Evolutionary conservation across 2,888 invertebrate genomes (phyloP).

Genomic region (Pecten maximus): DNA sequence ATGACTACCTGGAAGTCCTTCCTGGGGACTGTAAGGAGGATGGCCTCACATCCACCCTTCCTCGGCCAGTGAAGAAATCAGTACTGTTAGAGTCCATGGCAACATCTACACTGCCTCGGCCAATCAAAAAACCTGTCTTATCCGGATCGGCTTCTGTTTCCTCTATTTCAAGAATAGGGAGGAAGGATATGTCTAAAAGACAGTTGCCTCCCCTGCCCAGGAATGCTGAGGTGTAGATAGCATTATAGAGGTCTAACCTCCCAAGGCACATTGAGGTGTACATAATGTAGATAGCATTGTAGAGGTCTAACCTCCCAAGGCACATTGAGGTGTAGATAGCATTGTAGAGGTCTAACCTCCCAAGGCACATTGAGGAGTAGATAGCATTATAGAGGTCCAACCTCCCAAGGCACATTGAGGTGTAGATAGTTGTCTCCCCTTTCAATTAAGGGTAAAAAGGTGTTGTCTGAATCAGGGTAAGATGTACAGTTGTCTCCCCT

Average conservation of each 20-base stretch:
- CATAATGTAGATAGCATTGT: too few relatives aligned
- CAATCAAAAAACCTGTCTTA: neutral
- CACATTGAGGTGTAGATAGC: neutral
- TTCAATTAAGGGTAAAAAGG: neutral
- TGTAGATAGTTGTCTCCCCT: neutral
- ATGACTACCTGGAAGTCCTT: neutral
- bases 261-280: too few relatives aligned
- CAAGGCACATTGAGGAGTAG: too few relatives aligned
- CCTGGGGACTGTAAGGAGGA: neutral
- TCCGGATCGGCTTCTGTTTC: neutral
- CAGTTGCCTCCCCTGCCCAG: conserved; percentile 9
- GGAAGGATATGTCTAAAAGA: neutral
- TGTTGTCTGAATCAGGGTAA: too few relatives aligned
- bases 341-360: too few relatives aligned
- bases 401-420: neutral
- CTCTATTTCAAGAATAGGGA: neutral
- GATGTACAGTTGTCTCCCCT: neutral
- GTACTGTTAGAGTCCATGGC: neutral
- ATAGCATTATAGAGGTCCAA: too few relatives aligned
- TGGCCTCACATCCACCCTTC: neutral
- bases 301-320: neutral
- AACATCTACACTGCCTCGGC: neutral
- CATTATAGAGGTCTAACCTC: too few relatives aligned
- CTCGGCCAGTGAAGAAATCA: neutral
- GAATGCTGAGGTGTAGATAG: neutral